Percentiles rank a stretch among this genome's conserved stretches.
Conservation (phyloP, 2,888 invertebrate genomes). For the Lithosia quadra region DNA sequence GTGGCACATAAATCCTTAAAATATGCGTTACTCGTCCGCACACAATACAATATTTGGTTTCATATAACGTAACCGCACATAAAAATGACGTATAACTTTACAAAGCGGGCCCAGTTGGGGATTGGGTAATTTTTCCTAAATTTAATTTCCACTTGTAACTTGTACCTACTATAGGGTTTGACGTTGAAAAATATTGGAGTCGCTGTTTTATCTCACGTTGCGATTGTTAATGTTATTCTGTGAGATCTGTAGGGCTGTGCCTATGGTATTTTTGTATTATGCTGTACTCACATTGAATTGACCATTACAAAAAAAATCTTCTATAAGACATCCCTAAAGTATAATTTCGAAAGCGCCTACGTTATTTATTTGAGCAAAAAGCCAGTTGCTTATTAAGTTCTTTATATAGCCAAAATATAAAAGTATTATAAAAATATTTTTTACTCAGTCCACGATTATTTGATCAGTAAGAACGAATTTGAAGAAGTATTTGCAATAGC, state of each 20-base stretch:
- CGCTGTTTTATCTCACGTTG: conserved; percentile 28
- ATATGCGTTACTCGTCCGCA: conserved; percentile 68
- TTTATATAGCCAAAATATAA: background rate
- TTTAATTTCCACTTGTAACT: conserved; percentile 57
- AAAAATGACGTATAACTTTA: conserved; percentile 75
- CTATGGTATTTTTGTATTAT: conserved; percentile 64
- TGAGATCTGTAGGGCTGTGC: background rate
- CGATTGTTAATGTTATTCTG: conserved; percentile 18
- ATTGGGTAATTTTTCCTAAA: conserved; percentile 72
- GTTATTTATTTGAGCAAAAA: background rate
- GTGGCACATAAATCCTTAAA: conserved; percentile 67
- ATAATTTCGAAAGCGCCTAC: background rate
- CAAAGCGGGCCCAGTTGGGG: conserved; percentile 50
- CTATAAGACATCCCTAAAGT: too few species aligned
- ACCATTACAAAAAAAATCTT: too few species aligned
- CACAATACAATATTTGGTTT: conserved; percentile 81
- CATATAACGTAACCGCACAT: conserved; percentile 66
- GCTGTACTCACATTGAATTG: too few species aligned
- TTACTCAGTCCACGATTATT: too few species aligned
- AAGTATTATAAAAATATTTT: too few species aligned
- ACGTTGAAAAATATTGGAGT: conserved; percentile 27
- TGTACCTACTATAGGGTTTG: conserved; percentile 32
- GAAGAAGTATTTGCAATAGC: too few species aligned
- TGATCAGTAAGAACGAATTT: too few species aligned
- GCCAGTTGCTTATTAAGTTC: background rate